These are phyloP conservation scores for Thaumetopoea pityocampa DNA, from an alignment of 1,140 invertebrate genomes.

Conservation along the genomic window DNA sequence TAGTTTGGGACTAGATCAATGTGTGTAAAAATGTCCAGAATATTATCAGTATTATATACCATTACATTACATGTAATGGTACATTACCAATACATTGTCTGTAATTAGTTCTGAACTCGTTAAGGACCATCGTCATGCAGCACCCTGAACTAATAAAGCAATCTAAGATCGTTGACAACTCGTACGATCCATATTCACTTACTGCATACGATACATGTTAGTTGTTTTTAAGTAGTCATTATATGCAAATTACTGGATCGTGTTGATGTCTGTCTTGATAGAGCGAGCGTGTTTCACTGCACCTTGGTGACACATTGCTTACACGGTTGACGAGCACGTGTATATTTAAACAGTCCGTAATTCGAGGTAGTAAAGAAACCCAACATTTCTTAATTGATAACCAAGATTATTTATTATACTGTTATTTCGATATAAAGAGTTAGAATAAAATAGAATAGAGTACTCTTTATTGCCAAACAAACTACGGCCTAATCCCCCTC, in stretches of 20 bases:
- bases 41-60: too few species aligned
- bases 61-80: too few species aligned
- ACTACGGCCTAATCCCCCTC: too few species aligned
- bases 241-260: slow-evolving; percentile 56
- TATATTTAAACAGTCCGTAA: slow-evolving; percentile 8
- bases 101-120: slow-evolving; percentile 20
- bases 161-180: slow-evolving; percentile 51
- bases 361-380: too few species aligned
- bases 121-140: slow-evolving; percentile 34
- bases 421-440: too few species aligned
- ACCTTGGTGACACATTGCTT: slow-evolving; percentile 7
- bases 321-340: slow-evolving; percentile 6
- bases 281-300: slow-evolving; percentile 25
- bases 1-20: too few species aligned
- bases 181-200: slow-evolving; percentile 36
- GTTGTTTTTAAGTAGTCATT: slow-evolving; percentile 60
- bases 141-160: slow-evolving; percentile 40
- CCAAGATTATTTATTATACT: too few species aligned
- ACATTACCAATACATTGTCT: too few species aligned
- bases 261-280: slow-evolving; percentile 48
- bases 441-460: too few species aligned
- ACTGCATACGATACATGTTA: slow-evolving; percentile 42
- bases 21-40: too few species aligned
- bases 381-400: too few species aligned
- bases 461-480: too few species aligned